Evolutionary conservation across 1,140 invertebrate genomes (phyloP).

Genomic region (Pogonomyrmex californicus): DNA sequence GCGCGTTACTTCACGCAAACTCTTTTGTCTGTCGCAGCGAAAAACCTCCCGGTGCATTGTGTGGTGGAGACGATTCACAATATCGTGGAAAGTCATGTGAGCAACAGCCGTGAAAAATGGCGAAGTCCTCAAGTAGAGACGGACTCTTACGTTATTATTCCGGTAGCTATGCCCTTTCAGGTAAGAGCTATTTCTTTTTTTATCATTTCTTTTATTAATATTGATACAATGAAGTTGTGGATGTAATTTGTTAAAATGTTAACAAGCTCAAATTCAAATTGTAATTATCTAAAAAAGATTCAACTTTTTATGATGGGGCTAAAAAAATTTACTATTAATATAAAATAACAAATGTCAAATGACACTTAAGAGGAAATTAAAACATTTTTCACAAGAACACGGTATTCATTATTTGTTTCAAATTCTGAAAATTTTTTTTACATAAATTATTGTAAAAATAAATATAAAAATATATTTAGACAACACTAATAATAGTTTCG

Average conservation of each 20-base stretch:
- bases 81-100: constrained; percentile 88
- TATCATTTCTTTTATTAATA: too few relatives aligned
- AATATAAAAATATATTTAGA: neutral
- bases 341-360: neutral
- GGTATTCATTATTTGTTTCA: neutral
- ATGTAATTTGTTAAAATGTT: too few relatives aligned
- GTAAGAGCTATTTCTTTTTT: constrained; percentile 81
- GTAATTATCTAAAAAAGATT: neutral
- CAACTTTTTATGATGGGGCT: neutral
- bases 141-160: constrained; percentile 97
- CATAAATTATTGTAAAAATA: neutral
- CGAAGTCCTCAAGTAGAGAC: constrained; percentile 92
- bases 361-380: constrained; percentile 8
- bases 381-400: neutral
- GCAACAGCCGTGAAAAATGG: constrained; percentile 86
- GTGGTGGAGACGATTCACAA: constrained; percentile 94
- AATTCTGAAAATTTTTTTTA: neutral
- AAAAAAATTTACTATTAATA: neutral
- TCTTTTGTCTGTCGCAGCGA: constrained; percentile 89
- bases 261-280: too few relatives aligned
- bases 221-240: too few relatives aligned
- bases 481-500: neutral
- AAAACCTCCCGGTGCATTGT: constrained; percentile 97
- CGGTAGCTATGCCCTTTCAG: constrained; percentile 94
- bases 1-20: constrained; percentile 32